Base-by-base conservation (phyloP, 2,113 vertebrate species). In the Bubo bubo region DNA sequence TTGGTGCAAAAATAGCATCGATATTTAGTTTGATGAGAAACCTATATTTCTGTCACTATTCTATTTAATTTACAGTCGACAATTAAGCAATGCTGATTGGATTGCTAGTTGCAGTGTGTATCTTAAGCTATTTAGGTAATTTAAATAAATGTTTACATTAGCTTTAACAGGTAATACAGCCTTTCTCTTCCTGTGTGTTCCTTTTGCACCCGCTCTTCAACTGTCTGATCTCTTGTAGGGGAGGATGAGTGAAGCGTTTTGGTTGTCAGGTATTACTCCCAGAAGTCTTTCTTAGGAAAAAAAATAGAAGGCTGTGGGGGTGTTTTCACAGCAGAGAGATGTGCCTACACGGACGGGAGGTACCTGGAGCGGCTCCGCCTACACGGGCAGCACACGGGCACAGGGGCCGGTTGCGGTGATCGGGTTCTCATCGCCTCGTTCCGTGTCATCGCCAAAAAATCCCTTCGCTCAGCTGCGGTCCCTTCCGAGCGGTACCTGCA, bases 401-500 rank as follows among this genome's bases (percentile, higher is more conserved):
- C 21, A 1, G 72, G 30, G 53, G 26, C 56, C 28, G 66, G 24
- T 3, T 8, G 9, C 24, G 24, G 24, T 3, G 39, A 32, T 4
- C 1, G 2, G 0, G 14, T 7, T 70, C 24, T n/a, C 58, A 14
- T 13, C 50, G 5, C 50, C 41, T 22, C 28, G 0, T 1, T 21
- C 13, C 2, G 2, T 1, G 20, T 3, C 62, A 17, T 2, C 0
- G 3, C 34, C 34, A 32, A 6, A 37, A 35, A 22, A 4, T 4
- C 52, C 47, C 30, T 37, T 13, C 12, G 14, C 72, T 23, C 55
- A 4, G n/a, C 53, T 23, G 12, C 35, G 41, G 8, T 6, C 68
- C 32, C 34, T 22, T 13, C 52, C 6, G 2, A n/a, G 62, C 14
- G 43, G 35, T 8, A 24, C 68, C 74, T 53, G 83, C 83, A 20